Evolutionary conservation across 1,140 invertebrate species (phyloP).

Genomic region (Conopomorpha cramerella): DNA sequence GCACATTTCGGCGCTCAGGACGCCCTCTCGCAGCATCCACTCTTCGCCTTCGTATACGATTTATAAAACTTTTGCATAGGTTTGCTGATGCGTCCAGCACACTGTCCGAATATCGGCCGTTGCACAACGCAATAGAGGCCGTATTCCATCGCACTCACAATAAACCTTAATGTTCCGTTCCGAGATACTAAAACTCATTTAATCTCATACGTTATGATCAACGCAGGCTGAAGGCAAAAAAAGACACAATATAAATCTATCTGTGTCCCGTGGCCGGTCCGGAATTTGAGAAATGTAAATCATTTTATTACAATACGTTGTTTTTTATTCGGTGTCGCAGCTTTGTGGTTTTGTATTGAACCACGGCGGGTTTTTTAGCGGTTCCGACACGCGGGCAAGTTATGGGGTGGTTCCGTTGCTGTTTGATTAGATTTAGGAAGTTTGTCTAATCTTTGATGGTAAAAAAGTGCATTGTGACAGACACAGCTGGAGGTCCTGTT

Average conservation of each 20-base stretch:
- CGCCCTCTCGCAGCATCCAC: constrained; percentile 15
- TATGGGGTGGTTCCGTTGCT: constrained; percentile 8
- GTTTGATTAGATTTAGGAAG: constrained; percentile 1
- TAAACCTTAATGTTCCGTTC: constrained; percentile 11
- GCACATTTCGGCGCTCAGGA: constrained; percentile 52
- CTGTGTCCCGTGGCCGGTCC: constrained; percentile 23
- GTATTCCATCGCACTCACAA: constrained; percentile 14
- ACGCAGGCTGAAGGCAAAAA: constrained; percentile 26
- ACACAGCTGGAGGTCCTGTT: too few species aligned
- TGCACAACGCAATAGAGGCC: constrained; percentile 21
- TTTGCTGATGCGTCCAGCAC: constrained; percentile 11
- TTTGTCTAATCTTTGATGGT: too few species aligned
- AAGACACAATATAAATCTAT: constrained; percentile 41
- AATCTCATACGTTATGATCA: constrained; percentile 45
- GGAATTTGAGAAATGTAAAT: constrained; percentile 51
- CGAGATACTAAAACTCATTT: constrained; percentile 26
- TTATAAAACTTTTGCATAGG: constrained; percentile 29
- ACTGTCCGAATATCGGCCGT: constrained; percentile 20
- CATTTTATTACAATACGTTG: constrained; percentile 42
- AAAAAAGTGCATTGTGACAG: too few species aligned
- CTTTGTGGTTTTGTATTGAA: constrained; percentile 14
- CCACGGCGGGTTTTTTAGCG: background rate
- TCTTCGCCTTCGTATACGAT: constrained; percentile 29
- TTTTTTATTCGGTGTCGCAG: constrained; percentile 25
- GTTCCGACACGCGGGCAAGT: background rate